Conservation (phyloP, 1,140 invertebrate species). For the Cecropterus lyciades region DNA sequence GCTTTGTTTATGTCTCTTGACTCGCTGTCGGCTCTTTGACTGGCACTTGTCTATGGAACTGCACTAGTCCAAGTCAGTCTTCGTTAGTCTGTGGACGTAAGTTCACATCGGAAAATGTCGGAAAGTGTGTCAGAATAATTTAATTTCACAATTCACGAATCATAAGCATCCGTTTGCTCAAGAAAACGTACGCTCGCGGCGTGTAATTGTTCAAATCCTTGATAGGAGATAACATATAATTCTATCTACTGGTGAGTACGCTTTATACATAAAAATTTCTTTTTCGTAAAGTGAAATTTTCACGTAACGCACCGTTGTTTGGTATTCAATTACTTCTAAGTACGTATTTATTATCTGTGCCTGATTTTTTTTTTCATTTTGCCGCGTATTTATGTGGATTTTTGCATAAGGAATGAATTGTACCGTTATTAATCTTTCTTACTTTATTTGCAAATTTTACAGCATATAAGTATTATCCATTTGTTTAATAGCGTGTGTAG, state of each 20-base stretch:
- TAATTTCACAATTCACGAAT: constrained; percentile 57
- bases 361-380: neutral
- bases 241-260: constrained; percentile 50
- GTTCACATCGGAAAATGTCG: constrained; percentile 56
- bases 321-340: constrained; percentile 13
- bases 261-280: constrained; percentile 41
- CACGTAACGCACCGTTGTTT: constrained; percentile 41
- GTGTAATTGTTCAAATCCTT: constrained; percentile 29
- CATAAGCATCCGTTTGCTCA: constrained; percentile 46
- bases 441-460: no score
- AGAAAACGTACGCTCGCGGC: constrained; percentile 41
- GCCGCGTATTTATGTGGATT: neutral
- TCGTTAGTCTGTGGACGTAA: constrained; percentile 51
- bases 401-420: neutral
- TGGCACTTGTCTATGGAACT: neutral
- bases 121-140: constrained; percentile 64
- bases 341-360: constrained; percentile 1
- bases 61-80: constrained; percentile 4
- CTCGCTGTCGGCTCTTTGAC: no score
- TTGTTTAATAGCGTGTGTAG: constrained; percentile 6
- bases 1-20: no score
- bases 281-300: constrained; percentile 54
- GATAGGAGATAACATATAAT: constrained; percentile 27
- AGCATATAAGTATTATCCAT: no score
- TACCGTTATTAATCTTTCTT: no score